Evolutionary conservation across 2,888 invertebrate species (phyloP).

Genomic region (Amphipyra berbera): DNA sequence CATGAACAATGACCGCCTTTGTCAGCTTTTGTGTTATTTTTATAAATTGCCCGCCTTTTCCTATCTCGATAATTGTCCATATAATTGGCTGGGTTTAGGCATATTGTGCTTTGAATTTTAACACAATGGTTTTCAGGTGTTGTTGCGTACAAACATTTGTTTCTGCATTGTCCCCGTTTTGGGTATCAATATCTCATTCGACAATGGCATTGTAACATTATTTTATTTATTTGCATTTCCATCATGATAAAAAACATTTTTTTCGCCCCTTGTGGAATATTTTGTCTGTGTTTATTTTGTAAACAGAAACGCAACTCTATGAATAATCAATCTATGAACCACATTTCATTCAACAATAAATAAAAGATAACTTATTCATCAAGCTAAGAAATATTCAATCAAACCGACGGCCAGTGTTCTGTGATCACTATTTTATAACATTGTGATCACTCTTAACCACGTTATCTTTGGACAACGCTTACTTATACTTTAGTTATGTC

Average conservation of each 20-base stretch:
- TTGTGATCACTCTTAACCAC: slow-evolving; percentile 3
- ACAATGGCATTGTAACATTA: slow-evolving; percentile 8
- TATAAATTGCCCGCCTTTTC: slow-evolving; percentile 77
- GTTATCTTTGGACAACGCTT: slow-evolving; percentile 1
- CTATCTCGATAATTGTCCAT: slow-evolving; percentile 85
- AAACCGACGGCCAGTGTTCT: background rate
- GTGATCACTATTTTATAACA: background rate
- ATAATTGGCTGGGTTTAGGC: slow-evolving; percentile 85
- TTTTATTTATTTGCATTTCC: background rate
- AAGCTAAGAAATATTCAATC: too few species aligned
- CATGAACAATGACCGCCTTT: slow-evolving; percentile 69
- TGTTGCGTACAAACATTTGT: slow-evolving; percentile 30
- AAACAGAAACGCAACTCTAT: too few species aligned
- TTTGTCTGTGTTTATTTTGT: too few species aligned
- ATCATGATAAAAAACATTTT: background rate
- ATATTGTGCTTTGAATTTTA: slow-evolving; percentile 72
- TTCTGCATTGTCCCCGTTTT: slow-evolving; percentile 17
- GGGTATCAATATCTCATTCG: slow-evolving; percentile 19
- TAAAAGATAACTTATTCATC: too few species aligned
- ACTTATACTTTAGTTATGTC: background rate
- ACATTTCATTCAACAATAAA: too few species aligned
- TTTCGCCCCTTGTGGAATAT: too few species aligned
- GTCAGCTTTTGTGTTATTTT: slow-evolving; percentile 70
- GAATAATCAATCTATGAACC: too few species aligned
- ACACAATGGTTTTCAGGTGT: slow-evolving; percentile 61